A percentile compares a stretch with the other conserved stretches of the same genome.
Evolutionary conservation across 2,888 invertebrate genomes (phyloP).

Genomic region (Malacosoma neustria): DNA sequence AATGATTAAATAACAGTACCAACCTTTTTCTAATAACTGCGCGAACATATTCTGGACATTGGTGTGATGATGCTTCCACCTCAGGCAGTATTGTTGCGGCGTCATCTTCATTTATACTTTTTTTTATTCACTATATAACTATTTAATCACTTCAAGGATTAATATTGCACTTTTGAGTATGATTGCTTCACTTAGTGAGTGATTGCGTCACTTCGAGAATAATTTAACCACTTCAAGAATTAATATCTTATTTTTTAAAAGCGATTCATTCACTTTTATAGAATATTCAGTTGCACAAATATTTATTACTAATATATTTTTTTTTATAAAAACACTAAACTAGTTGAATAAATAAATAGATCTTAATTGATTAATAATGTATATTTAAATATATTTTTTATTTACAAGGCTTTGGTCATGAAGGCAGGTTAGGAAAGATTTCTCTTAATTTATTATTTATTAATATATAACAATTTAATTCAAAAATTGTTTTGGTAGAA

Average conservation of each 20-base stretch:
- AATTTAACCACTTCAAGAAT: no score
- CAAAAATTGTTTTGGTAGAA: conserved; percentile 29
- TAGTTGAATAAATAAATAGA: not conserved
- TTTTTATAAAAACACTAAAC: conserved; percentile 1
- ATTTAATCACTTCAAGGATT: not conserved
- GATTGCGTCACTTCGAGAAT: no score
- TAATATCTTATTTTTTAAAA: no score
- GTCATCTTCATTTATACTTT: conserved; percentile 66
- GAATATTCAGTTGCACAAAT: no score
- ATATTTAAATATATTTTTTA: conserved; percentile 7
- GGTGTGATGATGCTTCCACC: conserved; percentile 95
- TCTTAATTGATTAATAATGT: not conserved
- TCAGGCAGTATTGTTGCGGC: conserved; percentile 92
- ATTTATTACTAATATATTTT: no score
- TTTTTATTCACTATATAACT: not conserved
- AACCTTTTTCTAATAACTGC: conserved; percentile 82
- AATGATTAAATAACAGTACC: no score
- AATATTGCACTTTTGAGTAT: no score
- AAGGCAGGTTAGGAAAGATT: conserved; percentile 32
- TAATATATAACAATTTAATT: conserved; percentile 2
- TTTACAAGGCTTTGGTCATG: conserved; percentile 37
- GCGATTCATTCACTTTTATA: no score
- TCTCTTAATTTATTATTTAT: conserved; percentile 4
- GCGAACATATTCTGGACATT: conserved; percentile 94
- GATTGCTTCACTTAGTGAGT: no score